Evolutionary conservation across 2,888 invertebrate species (phyloP).

Genomic region (Drosophila peninsularis): DNA sequence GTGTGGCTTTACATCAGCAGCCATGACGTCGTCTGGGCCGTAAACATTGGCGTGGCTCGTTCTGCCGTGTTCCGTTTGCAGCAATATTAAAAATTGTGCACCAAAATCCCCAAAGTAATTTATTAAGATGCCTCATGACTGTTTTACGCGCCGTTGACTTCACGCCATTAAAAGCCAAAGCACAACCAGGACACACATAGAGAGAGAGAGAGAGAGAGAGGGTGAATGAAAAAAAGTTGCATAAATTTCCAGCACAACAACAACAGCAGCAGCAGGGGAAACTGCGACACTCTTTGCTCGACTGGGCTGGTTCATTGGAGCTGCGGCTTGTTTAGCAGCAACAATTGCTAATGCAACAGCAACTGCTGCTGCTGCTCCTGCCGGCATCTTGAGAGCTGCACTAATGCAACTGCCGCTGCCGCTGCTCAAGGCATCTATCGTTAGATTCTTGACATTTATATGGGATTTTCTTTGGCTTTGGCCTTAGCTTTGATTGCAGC

Average conservation of each 20-base stretch:
- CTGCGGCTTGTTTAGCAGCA: slow-evolving; percentile 47
- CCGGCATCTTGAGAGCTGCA: slow-evolving; percentile 33
- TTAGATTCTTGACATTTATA: slow-evolving; percentile 75
- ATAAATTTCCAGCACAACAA: slow-evolving; percentile 55
- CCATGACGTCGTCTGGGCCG: slow-evolving; percentile 47
- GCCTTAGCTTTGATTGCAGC: slow-evolving; percentile 77
- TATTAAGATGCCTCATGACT: slow-evolving; percentile 84
- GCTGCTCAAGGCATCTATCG: slow-evolving; percentile 65
- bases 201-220: not conserved
- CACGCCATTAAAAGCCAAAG: slow-evolving; percentile 80
- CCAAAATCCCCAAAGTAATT: slow-evolving; percentile 84
- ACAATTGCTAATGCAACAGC: slow-evolving; percentile 39
- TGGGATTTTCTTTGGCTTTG: slow-evolving; percentile 67
- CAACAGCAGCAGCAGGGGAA: slow-evolving; percentile 11
- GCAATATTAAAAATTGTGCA: slow-evolving; percentile 80
- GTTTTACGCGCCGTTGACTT: slow-evolving; percentile 83
- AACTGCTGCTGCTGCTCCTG: slow-evolving; percentile 35
- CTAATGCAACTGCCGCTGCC: slow-evolving; percentile 54
- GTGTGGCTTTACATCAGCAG: slow-evolving; percentile 46
- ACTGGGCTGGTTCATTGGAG: slow-evolving; percentile 58
- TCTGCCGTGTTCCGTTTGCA: slow-evolving; percentile 49
- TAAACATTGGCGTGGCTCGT: slow-evolving; percentile 27
- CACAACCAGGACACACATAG: slow-evolving; percentile 47
- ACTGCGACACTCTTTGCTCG: slow-evolving; percentile 46
- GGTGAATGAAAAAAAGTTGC: slow-evolving; percentile 63